Percentiles rank a stretch among this genome's conserved stretches.
phyloP scores from a whole-genome alignment of 1,140 invertebrate species.

The Diabrotica virgifera region DNA sequence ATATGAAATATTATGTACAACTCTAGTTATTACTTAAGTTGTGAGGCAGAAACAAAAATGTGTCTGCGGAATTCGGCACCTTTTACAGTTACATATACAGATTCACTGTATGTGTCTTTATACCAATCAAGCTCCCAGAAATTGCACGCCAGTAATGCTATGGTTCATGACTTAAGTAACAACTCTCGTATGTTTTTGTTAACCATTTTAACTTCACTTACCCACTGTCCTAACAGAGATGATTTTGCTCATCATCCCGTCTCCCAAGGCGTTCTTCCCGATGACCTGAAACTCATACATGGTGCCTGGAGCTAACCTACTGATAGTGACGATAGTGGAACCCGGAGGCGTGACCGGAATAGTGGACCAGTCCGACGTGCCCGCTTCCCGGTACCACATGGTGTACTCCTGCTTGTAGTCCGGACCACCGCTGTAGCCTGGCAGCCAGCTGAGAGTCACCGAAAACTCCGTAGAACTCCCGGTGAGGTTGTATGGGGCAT shows the following conservation, averaged over 20 bases:
- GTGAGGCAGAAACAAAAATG: no score
- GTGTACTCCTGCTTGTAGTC: conserved; percentile 93
- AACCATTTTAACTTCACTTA: conserved; percentile 53
- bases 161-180: background rate
- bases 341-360: conserved; percentile 90
- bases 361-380: conserved; percentile 83
- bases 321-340: conserved; percentile 86
- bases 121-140: no score
- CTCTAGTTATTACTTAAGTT: no score
- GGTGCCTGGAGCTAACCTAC: conserved; percentile 83
- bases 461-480: conserved; percentile 83
- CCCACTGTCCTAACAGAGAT: conserved; percentile 87
- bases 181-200: background rate
- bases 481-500: conserved; percentile 92
- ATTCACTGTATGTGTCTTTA: no score
- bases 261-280: conserved; percentile 89
- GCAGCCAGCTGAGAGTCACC: conserved; percentile 87
- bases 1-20: no score
- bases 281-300: conserved; percentile 96
- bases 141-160: background rate
- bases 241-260: conserved; percentile 92
- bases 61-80: no score
- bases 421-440: conserved; percentile 91
- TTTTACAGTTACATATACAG: no score
- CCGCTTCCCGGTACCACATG: conserved; percentile 84